Evolutionary conservation across 1,140 invertebrate species (phyloP).

Genomic region (Bombus superbus): DNA sequence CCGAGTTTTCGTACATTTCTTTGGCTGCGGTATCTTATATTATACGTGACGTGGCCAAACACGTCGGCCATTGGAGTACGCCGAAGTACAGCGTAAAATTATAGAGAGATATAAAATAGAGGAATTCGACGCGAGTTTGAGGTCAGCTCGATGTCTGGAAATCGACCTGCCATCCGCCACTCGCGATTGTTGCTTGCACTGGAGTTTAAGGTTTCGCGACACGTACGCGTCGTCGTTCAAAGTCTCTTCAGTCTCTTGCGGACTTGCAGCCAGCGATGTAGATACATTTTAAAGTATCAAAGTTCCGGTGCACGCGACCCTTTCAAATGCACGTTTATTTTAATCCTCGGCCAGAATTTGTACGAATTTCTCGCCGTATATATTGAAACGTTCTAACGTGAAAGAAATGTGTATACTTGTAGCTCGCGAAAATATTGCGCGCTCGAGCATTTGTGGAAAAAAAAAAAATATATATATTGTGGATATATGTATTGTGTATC

Average conservation of each 20-base stretch:
- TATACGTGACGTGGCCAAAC: neutral
- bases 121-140: neutral
- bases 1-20: neutral
- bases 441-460: no score
- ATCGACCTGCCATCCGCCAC: constrained; percentile 6
- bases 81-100: neutral
- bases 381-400: no score
- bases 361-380: no score
- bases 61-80: no score
- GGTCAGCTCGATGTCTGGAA: neutral
- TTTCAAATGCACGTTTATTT: constrained; percentile 19
- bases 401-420: no score
- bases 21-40: neutral
- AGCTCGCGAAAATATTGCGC: no score
- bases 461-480: no score
- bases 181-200: constrained; percentile 19
- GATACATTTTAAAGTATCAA: constrained; percentile 6
- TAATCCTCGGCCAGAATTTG: neutral
- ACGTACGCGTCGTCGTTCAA: constrained; percentile 30
- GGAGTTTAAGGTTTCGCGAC: constrained; percentile 23
- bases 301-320: neutral
- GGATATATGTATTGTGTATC: no score
- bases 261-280: no score
- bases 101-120: neutral
- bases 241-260: neutral